Conservation (phyloP, 2,888 invertebrate genomes). For the Tubulanus polymorphus region DNA sequence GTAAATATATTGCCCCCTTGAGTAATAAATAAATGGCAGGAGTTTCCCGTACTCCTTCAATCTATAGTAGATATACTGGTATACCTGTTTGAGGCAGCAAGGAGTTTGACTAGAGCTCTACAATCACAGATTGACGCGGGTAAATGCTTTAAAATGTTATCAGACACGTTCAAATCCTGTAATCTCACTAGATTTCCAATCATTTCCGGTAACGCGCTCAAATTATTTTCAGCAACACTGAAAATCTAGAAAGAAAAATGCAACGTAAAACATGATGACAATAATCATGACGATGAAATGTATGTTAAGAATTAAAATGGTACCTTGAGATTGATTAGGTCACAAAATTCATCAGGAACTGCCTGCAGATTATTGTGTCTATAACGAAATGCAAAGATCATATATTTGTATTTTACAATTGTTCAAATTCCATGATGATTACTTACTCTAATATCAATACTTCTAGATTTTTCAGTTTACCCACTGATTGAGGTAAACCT, state of each 20-base stretch:
- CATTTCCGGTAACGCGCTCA: conserved; percentile 8
- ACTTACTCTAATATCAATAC: conserved; percentile 1
- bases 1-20: too few relatives aligned
- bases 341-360: conserved; percentile 9
- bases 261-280: neutral
- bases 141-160: conserved; percentile 16
- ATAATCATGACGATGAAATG: neutral
- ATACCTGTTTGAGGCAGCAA: conserved; percentile 6
- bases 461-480: conserved; percentile 13
- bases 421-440: neutral
- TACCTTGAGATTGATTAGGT: conserved; percentile 6
- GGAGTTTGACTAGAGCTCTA: neutral
- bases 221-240: conserved; percentile 7
- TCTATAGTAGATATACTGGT: too few relatives aligned
- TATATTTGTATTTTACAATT: neutral
- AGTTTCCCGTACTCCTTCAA: too few relatives aligned
- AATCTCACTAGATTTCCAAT: conserved; percentile 13
- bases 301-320: conserved; percentile 2
- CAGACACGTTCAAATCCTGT: conserved; percentile 19
- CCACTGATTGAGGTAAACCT: conserved; percentile 3
- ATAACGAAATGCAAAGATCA: neutral
- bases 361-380: conserved; percentile 11
- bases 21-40: too few relatives aligned
- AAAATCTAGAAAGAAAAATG: conserved; percentile 2
- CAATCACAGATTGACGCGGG: conserved; percentile 14